A percentile compares a stretch with the other conserved stretches of the same genome.
phyloP scores from a whole-genome alignment of 2,888 invertebrate species.

The Tridacna gigas region DNA sequence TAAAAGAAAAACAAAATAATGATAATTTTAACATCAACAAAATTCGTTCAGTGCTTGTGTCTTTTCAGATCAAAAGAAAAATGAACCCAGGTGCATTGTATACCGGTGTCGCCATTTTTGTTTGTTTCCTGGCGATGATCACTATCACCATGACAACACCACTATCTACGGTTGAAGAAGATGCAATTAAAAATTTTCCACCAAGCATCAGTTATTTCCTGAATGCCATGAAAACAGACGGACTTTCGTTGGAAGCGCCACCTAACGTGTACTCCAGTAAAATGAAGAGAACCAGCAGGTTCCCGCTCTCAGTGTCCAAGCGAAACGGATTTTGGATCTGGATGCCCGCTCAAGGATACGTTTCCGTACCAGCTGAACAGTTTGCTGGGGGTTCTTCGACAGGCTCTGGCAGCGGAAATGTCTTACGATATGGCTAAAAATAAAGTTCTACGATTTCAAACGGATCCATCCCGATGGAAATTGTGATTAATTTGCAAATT shows the following conservation, averaged over 20 bases:
- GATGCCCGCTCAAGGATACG: constrained; percentile 84
- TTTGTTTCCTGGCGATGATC: constrained; percentile 58
- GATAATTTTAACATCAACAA: too few relatives aligned
- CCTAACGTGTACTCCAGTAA: constrained; percentile 67
- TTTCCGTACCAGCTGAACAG: constrained; percentile 77
- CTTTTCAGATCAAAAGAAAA: constrained; percentile 1
- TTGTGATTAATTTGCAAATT: not conserved
- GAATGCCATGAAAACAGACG: constrained; percentile 61
- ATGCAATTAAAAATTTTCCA: constrained; percentile 47
- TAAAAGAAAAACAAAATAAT: too few relatives aligned
- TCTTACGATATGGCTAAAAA: constrained; percentile 77
- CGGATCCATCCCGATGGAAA: not conserved
- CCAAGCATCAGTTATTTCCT: constrained; percentile 57
- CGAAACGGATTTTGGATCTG: constrained; percentile 80
- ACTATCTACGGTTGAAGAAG: constrained; percentile 47
- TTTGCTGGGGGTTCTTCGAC: constrained; percentile 53
- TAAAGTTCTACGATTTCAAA: not conserved
- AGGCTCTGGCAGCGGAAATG: constrained; percentile 64
- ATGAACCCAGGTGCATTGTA: constrained; percentile 56
- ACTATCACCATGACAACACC: constrained; percentile 53
- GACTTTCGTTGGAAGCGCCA: constrained; percentile 65
- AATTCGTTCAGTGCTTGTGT: not conserved
- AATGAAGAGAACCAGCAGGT: constrained; percentile 57
- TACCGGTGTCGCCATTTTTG: constrained; percentile 39
- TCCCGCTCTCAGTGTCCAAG: constrained; percentile 59